Evolutionary conservation across 2,113 vertebrate species (phyloP).

Genomic region (Neogobius melanostomus): DNA sequence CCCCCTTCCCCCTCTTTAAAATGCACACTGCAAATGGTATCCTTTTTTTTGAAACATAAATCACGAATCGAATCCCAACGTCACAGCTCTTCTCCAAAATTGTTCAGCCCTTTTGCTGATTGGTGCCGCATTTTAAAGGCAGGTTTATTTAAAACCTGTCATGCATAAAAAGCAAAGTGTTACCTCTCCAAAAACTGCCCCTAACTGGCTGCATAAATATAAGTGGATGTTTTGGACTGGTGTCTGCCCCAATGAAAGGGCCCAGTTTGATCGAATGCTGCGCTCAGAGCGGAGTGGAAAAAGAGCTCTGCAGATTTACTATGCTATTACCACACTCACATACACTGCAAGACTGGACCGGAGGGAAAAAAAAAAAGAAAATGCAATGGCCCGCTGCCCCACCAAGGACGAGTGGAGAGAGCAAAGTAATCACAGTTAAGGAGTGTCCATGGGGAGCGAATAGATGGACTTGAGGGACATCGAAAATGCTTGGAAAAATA

Average conservation of each 20-base stretch:
- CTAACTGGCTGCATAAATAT: slow-evolving; percentile 24
- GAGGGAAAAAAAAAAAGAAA: slow-evolving; percentile 42
- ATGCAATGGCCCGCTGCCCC: slow-evolving; percentile 64
- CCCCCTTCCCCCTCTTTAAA: too few relatives aligned
- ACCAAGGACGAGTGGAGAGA: slow-evolving; percentile 64
- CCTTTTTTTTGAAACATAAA: too few relatives aligned
- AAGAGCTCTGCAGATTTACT: slow-evolving; percentile 71
- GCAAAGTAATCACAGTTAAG: slow-evolving; percentile 69
- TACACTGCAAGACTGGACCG: background rate
- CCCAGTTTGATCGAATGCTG: slow-evolving; percentile 48
- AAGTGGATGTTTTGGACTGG: slow-evolving; percentile 28
- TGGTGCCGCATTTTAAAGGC: too few relatives aligned
- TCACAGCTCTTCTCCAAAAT: too few relatives aligned
- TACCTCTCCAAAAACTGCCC: slow-evolving; percentile 16
- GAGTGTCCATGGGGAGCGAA: slow-evolving; percentile 37
- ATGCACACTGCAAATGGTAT: too few relatives aligned
- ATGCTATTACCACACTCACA: slow-evolving; percentile 56
- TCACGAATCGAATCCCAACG: too few relatives aligned
- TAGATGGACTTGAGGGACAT: slow-evolving; percentile 47
- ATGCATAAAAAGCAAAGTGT: background rate
- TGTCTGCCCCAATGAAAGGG: slow-evolving; percentile 58
- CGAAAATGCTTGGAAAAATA: slow-evolving; percentile 59
- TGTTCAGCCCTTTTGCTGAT: too few relatives aligned
- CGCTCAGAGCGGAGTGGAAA: slow-evolving; percentile 61
- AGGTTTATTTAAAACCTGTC: background rate